Conservation (phyloP, 2,113 vertebrate genomes). For the Tapirus terrestris region DNA sequence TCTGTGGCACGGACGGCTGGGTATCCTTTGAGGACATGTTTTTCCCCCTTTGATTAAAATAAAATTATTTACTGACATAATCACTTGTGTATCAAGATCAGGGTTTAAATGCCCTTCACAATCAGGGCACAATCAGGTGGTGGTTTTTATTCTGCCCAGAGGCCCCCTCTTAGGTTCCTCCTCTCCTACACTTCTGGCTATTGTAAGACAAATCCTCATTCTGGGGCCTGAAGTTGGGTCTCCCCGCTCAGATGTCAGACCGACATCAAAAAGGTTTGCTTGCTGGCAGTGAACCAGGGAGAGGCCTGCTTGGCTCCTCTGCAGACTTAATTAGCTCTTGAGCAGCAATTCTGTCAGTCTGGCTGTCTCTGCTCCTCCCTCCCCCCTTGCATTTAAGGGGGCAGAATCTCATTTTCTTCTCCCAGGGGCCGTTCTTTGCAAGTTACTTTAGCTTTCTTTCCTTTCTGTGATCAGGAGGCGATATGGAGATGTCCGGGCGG, state of each 20-base stretch:
- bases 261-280: neutral
- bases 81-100: neutral
- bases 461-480: conserved; percentile 3
- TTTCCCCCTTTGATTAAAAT: neutral
- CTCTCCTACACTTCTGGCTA: neutral
- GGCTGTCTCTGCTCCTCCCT: neutral
- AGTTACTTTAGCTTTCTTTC: conserved; percentile 39
- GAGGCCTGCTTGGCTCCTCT: neutral
- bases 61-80: neutral
- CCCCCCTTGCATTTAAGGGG: neutral
- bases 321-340: conserved; percentile 63
- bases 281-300: conserved; percentile 11
- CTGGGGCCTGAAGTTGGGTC: neutral
- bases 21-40: neutral
- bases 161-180: neutral
- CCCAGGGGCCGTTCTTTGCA: conserved; percentile 49
- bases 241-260: neutral
- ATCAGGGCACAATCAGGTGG: too few species aligned
- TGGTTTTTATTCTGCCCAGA: neutral
- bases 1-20: accelerated
- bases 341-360: conserved; percentile 36
- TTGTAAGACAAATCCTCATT: neutral
- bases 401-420: conserved; percentile 52
- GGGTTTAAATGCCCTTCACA: neutral
- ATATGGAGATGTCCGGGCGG: conserved; percentile 21